Evolutionary conservation across 2,888 invertebrate species (phyloP).

Genomic region (Polyommatus icarus): DNA sequence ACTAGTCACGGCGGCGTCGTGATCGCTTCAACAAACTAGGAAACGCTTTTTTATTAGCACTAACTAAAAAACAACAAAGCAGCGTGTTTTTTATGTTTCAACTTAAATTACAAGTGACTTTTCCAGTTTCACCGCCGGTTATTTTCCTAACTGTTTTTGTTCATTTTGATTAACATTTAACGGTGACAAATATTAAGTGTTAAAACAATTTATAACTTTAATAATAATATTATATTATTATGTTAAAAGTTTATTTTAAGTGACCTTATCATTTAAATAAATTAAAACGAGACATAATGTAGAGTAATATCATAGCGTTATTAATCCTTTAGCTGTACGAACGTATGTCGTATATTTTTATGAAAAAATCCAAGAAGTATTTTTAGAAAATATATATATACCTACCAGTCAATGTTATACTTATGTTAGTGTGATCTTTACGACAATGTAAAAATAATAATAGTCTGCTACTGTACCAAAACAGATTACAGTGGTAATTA

Average conservation of each 20-base stretch:
- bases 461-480: neutral
- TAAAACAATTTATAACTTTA: neutral
- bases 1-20: neutral
- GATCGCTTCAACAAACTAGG: neutral
- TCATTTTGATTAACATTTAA: neutral
- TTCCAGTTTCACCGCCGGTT: neutral
- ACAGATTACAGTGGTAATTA: neutral
- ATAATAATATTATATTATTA: no score
- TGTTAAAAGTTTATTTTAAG: neutral
- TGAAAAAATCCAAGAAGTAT: no score
- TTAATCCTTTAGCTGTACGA: no score
- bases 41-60: slow-evolving; percentile 1
- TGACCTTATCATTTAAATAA: neutral
- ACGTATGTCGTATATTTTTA: no score
- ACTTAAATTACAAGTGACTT: neutral
- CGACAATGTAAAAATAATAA: neutral
- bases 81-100: neutral
- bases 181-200: neutral
- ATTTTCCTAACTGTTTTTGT: neutral
- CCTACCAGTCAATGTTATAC: no score
- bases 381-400: no score
- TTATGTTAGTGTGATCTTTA: neutral
- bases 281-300: neutral
- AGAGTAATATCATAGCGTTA: no score
- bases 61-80: slow-evolving; percentile 5